Base-by-base conservation (phyloP, 1,140 invertebrate genomes). In the Dreissena polymorpha region DNA sequence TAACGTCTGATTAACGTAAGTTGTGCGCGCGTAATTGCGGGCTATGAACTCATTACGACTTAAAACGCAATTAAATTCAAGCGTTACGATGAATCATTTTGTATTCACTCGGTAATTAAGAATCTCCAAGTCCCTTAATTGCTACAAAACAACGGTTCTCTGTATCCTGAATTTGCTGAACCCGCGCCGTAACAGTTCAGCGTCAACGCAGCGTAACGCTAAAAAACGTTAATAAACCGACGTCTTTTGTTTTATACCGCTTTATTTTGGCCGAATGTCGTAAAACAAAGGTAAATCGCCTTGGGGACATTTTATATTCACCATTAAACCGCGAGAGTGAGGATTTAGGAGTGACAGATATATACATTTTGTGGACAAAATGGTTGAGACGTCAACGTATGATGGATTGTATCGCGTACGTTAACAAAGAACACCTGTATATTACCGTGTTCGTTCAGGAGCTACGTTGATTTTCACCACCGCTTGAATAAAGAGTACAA, bases 311-410 rank as follows among this genome's bases (percentile, higher is more conserved):
- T 82, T 82, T 82, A 73, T 82, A 68, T 71, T 64, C 57, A 70
- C 64, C 79, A 82, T 82, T 71, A 74, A 82, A 74, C 73, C 60
- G 14, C n/a, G 63, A 82, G 69, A 73, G 65, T 82, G 79, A 82
- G 79, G 79, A 82, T 73, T 74, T 74, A 63, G 68, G 79, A 82
- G 79, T 82, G 79, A 82, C 79, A 82, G 79, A 70, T 82, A 82
- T 82, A 82, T 82, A 82, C 73, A 82, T 82, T 82, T 82, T 82
- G 79, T 55, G 79, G 70, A 64, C 50, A 68, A 74, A 82, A 82
- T 82, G 71, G 69, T 73, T 67, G 57, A 51, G 73, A 65, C 72
- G 79, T 82, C 79, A 82, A 25, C 55, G 29, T 21, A 51, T 73
- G 79, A 82, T 68, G 71, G 65, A 68, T 72, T 27, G 49, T 68